A percentile compares a stretch with the other conserved stretches of the same genome.
Conservation (phyloP, 2,113 vertebrate species). For the Oophaga pumilio region DNA sequence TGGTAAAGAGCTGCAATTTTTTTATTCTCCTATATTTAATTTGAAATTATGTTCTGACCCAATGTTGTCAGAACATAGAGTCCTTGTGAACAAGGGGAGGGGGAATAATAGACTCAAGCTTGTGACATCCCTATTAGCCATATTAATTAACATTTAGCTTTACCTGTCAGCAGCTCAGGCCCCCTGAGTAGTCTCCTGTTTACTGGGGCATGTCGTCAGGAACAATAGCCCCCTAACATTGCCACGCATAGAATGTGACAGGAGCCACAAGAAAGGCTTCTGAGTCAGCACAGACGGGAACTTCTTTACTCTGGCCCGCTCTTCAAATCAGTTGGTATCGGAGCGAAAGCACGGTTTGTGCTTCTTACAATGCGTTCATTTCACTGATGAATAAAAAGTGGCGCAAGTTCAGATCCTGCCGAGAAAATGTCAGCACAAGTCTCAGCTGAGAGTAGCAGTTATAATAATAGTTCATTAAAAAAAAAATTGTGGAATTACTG, state of each 20-base stretch:
- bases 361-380: constrained; percentile 6
- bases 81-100: too few species aligned
- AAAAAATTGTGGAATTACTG: too few species aligned
- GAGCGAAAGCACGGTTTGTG: constrained; percentile 7
- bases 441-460: too few species aligned
- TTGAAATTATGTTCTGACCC: neutral
- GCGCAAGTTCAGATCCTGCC: neutral
- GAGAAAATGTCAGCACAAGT: too few species aligned
- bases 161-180: neutral
- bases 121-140: neutral
- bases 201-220: neutral
- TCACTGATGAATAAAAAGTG: neutral
- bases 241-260: constrained; percentile 20
- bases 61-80: neutral
- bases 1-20: neutral
- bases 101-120: neutral
- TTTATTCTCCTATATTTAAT: neutral
- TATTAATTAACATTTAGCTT: neutral
- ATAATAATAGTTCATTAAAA: too few species aligned
- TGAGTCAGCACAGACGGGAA: constrained; percentile 60
- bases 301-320: neutral
- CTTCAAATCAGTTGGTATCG: neutral
- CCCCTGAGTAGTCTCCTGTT: constrained; percentile 27
- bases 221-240: constrained; percentile 51
- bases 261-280: constrained; percentile 48